phyloP scores from a whole-genome alignment of 2,888 invertebrate species.

The Ennomos quercinarius region DNA sequence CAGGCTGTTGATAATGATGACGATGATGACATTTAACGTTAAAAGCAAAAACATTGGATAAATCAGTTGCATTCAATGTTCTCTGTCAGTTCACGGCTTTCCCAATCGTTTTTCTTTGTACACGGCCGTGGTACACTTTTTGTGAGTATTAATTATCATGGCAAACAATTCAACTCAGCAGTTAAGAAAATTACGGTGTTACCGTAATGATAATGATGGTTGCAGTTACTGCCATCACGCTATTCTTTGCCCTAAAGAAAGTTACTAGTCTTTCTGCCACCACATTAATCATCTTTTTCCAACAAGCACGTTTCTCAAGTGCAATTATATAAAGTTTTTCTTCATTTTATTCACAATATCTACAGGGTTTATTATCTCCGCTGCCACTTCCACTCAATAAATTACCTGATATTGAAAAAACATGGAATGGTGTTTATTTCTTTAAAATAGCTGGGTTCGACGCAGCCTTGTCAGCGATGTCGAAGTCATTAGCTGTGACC shows the following conservation, averaged over 20 bases:
- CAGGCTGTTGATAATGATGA: too few relatives aligned
- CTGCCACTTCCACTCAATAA: conserved; percentile 7
- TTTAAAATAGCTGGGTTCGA: conserved; percentile 26
- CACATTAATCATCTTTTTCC: too few relatives aligned
- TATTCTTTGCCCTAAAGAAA: background rate
- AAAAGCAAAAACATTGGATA: background rate
- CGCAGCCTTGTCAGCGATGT: conserved; percentile 39
- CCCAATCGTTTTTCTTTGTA: conserved; percentile 49
- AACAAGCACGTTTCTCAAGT: too few relatives aligned
- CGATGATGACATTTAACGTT: too few relatives aligned
- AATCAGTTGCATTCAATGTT: conserved; percentile 46
- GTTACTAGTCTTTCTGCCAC: too few relatives aligned
- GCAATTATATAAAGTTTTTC: too few relatives aligned
- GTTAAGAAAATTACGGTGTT: conserved; percentile 11
- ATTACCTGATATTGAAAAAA: conserved; percentile 7
- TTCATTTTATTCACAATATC: background rate
- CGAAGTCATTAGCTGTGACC: conserved; percentile 41
- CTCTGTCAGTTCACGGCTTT: conserved; percentile 48
- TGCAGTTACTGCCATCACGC: background rate
- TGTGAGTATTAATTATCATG: conserved; percentile 31
- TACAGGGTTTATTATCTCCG: background rate
- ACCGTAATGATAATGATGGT: background rate
- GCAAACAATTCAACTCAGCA: conserved; percentile 27
- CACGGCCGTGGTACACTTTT: conserved; percentile 32
- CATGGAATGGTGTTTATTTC: conserved; percentile 18